phyloP scores from a whole-genome alignment of 30 jellyfish, hydroid and myxozoan genomes.

The Rhopilema esculentum region DNA sequence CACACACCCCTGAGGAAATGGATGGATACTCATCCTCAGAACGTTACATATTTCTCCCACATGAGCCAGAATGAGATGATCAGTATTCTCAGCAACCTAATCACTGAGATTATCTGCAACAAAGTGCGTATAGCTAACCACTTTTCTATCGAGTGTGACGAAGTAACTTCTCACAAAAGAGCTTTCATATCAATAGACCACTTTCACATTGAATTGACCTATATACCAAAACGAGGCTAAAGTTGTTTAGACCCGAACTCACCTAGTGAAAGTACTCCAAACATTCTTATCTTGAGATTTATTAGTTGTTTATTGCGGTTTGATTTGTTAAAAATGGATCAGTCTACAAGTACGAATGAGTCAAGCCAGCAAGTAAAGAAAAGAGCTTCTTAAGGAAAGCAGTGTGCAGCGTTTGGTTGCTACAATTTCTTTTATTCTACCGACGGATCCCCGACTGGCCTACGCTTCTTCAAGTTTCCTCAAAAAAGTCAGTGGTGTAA shows the following conservation, averaged over 20 bases:
- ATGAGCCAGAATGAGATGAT: no score
- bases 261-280: neutral
- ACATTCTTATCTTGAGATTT: neutral
- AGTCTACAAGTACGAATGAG: neutral
- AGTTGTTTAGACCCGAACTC: neutral
- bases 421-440: neutral
- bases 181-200: neutral
- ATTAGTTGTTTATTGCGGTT: neutral
- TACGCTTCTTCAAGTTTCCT: conserved; percentile 44
- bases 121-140: no score
- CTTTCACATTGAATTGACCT: neutral
- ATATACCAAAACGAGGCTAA: conserved; percentile 1
- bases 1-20: no score
- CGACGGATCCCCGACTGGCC: conserved; percentile 17
- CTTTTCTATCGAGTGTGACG: neutral
- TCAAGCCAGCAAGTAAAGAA: neutral
- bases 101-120: no score
- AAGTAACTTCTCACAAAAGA: no score
- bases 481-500: conserved; percentile 29
- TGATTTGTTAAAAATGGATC: neutral
- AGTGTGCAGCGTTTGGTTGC: conserved; percentile 6
- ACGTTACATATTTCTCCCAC: no score
- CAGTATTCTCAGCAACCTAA: no score
- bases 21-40: no score
- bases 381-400: neutral